Conservation (phyloP, 2,113 vertebrate genomes). For the Oceanites oceanicus region DNA sequence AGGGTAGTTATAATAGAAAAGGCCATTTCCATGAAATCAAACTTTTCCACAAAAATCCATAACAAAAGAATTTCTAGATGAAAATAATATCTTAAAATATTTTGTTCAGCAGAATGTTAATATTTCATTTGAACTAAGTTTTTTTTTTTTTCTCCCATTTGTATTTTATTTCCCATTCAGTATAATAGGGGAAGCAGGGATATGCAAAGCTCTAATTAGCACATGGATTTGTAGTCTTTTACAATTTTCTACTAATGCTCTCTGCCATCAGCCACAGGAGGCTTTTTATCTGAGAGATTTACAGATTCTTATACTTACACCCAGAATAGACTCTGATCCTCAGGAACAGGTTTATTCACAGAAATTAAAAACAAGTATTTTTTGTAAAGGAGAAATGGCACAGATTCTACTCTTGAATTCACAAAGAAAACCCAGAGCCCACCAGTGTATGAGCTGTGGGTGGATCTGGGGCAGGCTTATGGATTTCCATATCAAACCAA, state of each 20-base stretch:
- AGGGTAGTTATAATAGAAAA: neutral
- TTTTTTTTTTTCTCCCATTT: neutral
- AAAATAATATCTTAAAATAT: neutral
- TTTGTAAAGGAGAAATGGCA: neutral
- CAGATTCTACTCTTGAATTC: neutral
- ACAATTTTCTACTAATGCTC: conserved; percentile 16
- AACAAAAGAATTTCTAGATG: neutral
- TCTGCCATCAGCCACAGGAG: conserved; percentile 34
- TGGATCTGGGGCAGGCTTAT: conserved; percentile 48
- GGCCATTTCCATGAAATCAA: neutral
- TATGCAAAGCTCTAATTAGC: conserved; percentile 50
- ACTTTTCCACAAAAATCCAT: neutral
- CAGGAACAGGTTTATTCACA: neutral
- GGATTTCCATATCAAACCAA: conserved; percentile 74
- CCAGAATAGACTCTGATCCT: neutral
- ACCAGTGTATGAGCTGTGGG: neutral
- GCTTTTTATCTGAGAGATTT: conserved; percentile 26
- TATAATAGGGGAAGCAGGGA: neutral
- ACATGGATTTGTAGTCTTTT: conserved; percentile 27
- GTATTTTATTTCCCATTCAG: conserved; percentile 10
- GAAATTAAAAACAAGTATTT: conserved; percentile 18
- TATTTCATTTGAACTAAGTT: neutral
- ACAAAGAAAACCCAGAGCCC: conserved; percentile 12
- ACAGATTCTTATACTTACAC: neutral
- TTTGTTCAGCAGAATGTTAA: neutral